phyloP scores from a whole-genome alignment of 2,797 vertebrate species.

The Parotocinclus haroldoi region DNA sequence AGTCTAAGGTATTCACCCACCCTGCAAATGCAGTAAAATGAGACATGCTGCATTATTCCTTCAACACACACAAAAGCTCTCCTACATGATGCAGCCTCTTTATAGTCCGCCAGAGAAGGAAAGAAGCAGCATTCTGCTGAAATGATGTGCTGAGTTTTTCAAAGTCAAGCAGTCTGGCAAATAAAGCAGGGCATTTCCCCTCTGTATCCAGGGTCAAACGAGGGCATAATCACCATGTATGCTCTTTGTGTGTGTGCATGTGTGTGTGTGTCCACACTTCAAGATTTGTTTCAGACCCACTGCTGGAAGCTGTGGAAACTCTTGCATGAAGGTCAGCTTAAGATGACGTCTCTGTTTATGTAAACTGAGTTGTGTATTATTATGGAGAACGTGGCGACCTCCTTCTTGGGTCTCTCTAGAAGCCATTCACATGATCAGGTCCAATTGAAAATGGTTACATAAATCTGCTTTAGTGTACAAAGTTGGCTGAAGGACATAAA shows the following conservation, averaged over 20 bases:
- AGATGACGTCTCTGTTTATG: slow-evolving; percentile 9
- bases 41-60: no score
- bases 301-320: not conserved
- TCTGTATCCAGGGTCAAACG: slow-evolving; percentile 9
- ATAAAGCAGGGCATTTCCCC: slow-evolving; percentile 16
- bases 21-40: no score
- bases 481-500: not conserved
- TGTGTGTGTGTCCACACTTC: not conserved
- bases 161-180: slow-evolving; percentile 20
- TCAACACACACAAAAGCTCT: no score
- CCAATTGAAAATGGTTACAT: not conserved
- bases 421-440: slow-evolving; percentile 8
- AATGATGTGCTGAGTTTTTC: slow-evolving; percentile 26
- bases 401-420: not conserved
- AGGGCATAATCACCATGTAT: slow-evolving; percentile 2
- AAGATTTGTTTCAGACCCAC: not conserved
- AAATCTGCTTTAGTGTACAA: not conserved
- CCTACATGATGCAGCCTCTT: not conserved
- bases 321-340: slow-evolving; percentile 2
- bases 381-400: slow-evolving; percentile 22
- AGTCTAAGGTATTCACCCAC: no score
- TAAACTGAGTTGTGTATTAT: slow-evolving; percentile 11
- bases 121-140: slow-evolving; percentile 7
- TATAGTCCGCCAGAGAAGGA: slow-evolving; percentile 10
- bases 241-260: slow-evolving; percentile 6